Evolutionary conservation across 2,888 invertebrate species (phyloP), one percentile per base, ranked within the genome.

Genomic region (Chloroclysta siterata): DNA sequence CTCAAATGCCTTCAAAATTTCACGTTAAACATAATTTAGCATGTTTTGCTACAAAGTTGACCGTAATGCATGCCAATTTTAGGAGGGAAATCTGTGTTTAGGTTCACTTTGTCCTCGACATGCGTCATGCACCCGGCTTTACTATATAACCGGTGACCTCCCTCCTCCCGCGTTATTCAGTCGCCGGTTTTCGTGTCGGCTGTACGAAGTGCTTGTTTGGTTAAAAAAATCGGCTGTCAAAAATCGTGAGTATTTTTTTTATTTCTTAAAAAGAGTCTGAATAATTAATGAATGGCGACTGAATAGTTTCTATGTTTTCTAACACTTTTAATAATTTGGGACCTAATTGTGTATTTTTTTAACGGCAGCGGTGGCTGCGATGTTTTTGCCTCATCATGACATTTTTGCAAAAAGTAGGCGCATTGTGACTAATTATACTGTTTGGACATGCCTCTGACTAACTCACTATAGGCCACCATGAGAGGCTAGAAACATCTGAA

Each of bases 61-160:
- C 17, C 41, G 29, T 41, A 36, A 51, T 36, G 15, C 39, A 39
- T 52, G 5, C n/a, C 0, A 53, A 22, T 46, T n/a, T 39, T 17
- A 36, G 33, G 36, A 47, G 62, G 71, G 62, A 69, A 73, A 79
- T 75, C 75, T 71, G 66, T 64, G 70, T 63, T 66, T 67, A 72
- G 61, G 48, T 47, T 66, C 22, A 52, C 28, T 36, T 29, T 74
- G 81, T 73, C 75, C 63, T 77, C 73, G 76, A 66, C 70, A 75
- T 74, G 81, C 81, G 82, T 83, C 80, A 79, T 75, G 75, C 72
- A 68, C 69, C 66, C 73, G 54, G 61, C 65, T 60, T 17, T 55
- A 47, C 62, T 83, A 87, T 87, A 87, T 79, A 87, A 79, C 72
- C 62, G 65, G 73, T 75, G 75, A 65, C 69, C 80, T 83, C 87